Evolutionary conservation across 2,797 vertebrate genomes (phyloP).

Genomic region (Novumbra hubbsi): DNA sequence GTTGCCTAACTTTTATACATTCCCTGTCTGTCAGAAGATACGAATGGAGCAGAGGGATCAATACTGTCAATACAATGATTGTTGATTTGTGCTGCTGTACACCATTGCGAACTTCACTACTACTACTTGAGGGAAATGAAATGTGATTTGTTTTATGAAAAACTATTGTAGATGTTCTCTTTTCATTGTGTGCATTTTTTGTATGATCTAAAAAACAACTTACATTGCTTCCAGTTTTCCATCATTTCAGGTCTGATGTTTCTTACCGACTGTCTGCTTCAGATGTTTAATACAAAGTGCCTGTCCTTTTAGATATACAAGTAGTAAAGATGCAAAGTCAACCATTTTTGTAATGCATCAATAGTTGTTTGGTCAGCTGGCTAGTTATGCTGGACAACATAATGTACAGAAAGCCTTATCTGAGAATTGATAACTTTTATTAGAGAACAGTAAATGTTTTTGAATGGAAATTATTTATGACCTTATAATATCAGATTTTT

Average conservation of each 20-base stretch:
- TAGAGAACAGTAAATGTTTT: conserved; percentile 40
- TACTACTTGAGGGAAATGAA: conserved; percentile 54
- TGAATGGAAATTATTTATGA: conserved; percentile 37
- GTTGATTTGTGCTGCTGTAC: conserved; percentile 52
- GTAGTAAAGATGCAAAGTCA: conserved; percentile 77
- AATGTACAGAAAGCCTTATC: conserved; percentile 65
- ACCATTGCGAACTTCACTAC: conserved; percentile 42
- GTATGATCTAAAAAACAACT: conserved; percentile 72
- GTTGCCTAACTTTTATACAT: conserved; percentile 54
- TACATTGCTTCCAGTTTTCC: conserved; percentile 71
- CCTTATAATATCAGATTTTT: conserved; percentile 44
- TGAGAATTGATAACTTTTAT: conserved; percentile 46
- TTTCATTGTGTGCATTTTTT: conserved; percentile 78
- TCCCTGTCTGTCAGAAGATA: conserved; percentile 47
- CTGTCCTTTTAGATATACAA: conserved; percentile 87
- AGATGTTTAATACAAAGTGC: conserved; percentile 91
- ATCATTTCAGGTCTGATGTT: conserved; percentile 78
- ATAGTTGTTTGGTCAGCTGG: conserved; percentile 47
- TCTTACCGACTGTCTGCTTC: conserved; percentile 77
- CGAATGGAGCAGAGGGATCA: conserved; percentile 20
- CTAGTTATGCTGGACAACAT: conserved; percentile 61
- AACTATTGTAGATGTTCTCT: conserved; percentile 69
- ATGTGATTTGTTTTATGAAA: conserved; percentile 67
- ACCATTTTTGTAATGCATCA: conserved; percentile 69
- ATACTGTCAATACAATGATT: conserved; percentile 33